phyloP scores from a whole-genome alignment of 1,140 invertebrate genomes.

The Agraylea sexmaculata region DNA sequence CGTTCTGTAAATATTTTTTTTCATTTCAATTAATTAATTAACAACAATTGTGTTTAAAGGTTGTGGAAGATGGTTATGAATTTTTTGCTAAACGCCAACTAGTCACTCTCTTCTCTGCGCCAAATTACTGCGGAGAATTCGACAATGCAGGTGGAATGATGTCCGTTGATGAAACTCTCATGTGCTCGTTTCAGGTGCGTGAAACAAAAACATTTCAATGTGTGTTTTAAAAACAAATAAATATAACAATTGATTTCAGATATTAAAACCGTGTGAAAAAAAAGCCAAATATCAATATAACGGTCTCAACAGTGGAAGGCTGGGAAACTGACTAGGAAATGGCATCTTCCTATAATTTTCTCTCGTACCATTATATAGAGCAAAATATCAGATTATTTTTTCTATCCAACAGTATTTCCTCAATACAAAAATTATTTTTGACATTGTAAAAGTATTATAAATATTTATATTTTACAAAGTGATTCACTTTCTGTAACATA shows the following conservation, averaged over 20 bases:
- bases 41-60: conserved; percentile 52
- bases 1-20: conserved; percentile 14
- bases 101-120: conserved; percentile 84
- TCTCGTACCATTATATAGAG: conserved; percentile 26
- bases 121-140: conserved; percentile 83
- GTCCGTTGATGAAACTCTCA: conserved; percentile 97
- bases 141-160: conserved; percentile 97
- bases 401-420: neutral
- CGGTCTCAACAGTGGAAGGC: conserved; percentile 67
- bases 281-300: conserved; percentile 98
- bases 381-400: neutral
- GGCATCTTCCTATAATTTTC: conserved; percentile 27
- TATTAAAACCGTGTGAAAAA: conserved; percentile 97
- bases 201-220: too few relatives aligned
- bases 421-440: neutral
- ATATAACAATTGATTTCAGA: conserved; percentile 47
- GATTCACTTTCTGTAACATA: conserved; percentile 7
- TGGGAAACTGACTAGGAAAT: conserved; percentile 73
- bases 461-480: neutral
- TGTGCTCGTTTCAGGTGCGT: conserved; percentile 91
- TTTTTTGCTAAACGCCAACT: conserved; percentile 84
- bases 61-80: conserved; percentile 83
- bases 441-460: neutral
- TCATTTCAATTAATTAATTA: conserved; percentile 3
- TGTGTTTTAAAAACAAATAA: neutral